Evolutionary conservation across 2,888 invertebrate genomes (phyloP).

Genomic region (Omphaloscelis lunosa): DNA sequence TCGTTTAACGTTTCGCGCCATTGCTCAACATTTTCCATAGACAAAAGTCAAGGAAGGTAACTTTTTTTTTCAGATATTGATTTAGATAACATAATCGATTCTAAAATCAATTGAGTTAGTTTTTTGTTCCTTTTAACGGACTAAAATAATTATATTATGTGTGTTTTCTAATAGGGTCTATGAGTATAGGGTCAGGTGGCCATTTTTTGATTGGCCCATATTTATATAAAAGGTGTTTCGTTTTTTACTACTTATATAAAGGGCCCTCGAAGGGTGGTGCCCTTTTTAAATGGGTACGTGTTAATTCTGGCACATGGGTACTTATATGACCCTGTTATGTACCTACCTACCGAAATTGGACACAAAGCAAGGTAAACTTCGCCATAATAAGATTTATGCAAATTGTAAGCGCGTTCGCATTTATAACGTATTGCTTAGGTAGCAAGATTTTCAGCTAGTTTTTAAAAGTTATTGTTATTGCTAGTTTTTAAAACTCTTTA

Average conservation of each 20-base stretch:
- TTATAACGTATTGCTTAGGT: no score
- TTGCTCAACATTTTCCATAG: constrained; percentile 22
- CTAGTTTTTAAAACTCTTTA: no score
- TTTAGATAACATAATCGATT: constrained; percentile 86
- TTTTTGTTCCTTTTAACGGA: constrained; percentile 71
- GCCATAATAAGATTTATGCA: not conserved
- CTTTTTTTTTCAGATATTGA: constrained; percentile 77
- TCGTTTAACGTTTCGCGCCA: constrained; percentile 31
- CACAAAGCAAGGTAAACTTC: no score
- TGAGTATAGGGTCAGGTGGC: constrained; percentile 66
- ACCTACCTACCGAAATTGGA: not conserved
- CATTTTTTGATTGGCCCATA: constrained; percentile 68
- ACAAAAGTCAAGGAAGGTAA: constrained; percentile 36
- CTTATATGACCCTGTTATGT: constrained; percentile 43
- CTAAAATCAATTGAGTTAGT: constrained; percentile 80
- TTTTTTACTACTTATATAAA: constrained; percentile 65
- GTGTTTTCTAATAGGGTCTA: constrained; percentile 72
- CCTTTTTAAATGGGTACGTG: constrained; percentile 59
- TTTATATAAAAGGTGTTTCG: constrained; percentile 70
- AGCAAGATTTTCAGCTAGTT: no score
- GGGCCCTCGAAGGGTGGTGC: constrained; percentile 57
- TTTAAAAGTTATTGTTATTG: no score
- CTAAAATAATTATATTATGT: constrained; percentile 76
- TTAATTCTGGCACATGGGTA: constrained; percentile 52
- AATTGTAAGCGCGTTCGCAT: not conserved